Base-by-base conservation (phyloP, 2,797 vertebrate genomes). In the Danio aesculapii region DNA sequence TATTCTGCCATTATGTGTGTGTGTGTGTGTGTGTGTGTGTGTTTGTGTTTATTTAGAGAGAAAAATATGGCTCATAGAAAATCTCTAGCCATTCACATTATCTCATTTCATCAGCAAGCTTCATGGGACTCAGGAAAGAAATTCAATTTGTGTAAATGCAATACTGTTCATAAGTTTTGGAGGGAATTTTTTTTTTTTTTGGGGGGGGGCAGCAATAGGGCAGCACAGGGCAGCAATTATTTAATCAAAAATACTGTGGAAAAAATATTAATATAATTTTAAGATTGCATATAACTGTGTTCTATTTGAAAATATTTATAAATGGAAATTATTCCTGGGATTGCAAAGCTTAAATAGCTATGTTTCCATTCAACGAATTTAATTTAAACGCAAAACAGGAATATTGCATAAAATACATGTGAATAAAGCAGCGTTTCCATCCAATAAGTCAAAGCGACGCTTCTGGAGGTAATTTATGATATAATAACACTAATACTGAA, bases 21-120 rank as follows among this genome's bases (percentile, higher is more conserved):
- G 30, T 30, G 30, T 30, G 30, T 30, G 30, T 30, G 1, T 30
- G 30, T 1, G 3, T 71, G 30, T 30, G 30, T 30, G 30, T 30
- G 30, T 30, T 30, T 30, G 30, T 1, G 3, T 71, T 67, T 12
- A 47, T 67, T 58, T 67, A 21, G 67, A 77, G 63, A 57, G 13
- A 58, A n/a, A 74, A 67, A 19, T 21, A 8, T 63, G 53, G 59
- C 17, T 64, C 17, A 77, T 67, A 14, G 9, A 58, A 16, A 47
- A 68, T 57, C 46, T 41, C 1, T 41, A 46, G 43, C 1, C 14
- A 3, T 58, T 77, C 16, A 77, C 16, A 17, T 58, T 67, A 47
- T 58, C 16, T 49, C 14, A 58, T 58, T 59, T 50, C 11, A 69
- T 68, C 64, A 58, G 21, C 6, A 66, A 39, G 74, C 14, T 66